Base-by-base conservation (phyloP, 2,113 vertebrate species). In the Psilopsiagon aurifrons region DNA sequence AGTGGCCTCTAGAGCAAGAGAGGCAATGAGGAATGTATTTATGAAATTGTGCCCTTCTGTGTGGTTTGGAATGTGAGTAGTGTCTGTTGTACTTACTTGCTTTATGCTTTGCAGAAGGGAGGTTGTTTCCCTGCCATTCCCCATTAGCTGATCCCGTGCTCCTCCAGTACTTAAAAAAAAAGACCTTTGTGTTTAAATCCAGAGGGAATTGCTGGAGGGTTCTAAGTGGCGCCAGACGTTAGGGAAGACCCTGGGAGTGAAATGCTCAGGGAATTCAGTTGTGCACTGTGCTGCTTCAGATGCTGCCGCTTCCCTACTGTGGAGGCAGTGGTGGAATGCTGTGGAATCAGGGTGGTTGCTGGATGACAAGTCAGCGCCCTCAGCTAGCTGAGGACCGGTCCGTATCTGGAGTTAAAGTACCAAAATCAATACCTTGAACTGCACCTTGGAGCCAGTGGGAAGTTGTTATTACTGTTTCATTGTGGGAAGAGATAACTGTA, bases 321-420 rank as follows among this genome's bases (percentile, higher is more conserved):
- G 15, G 22, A 14, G 27, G 25, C 51, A 64, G 49, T 3, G 23
- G 24, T 12, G n/a, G 7, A 1, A n/a, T 18, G 63, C 31, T 0
- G 0, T 25, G 11, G 29, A 31, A 5, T 27, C 51, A 10, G 66
- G 4, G 1, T 5, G 28, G 9, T 18, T 5, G 74, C 46, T 39
- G 57, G 54, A 1, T 43, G 78, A 2, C 35, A 33, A 1, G 0
- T 11, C 47, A 52, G 62, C n/a, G 19, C 19, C 41, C 59, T 54
- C 54, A 46, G 11, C 51, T 25, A 1, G 1, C 60, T 59, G 64
- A 74, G 71, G 8, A 66, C 17, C 13, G 6, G n/a, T 63, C 29
- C 2, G 3, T 22, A 3, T 8, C 39, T 52, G 70, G 10, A 47
- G 71, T 63, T 3, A 39, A 88, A 74, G n/a, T 43, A 25, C 60